Conservation (phyloP, 2,888 invertebrate genomes). For the Nymphalis urticae region DNA sequence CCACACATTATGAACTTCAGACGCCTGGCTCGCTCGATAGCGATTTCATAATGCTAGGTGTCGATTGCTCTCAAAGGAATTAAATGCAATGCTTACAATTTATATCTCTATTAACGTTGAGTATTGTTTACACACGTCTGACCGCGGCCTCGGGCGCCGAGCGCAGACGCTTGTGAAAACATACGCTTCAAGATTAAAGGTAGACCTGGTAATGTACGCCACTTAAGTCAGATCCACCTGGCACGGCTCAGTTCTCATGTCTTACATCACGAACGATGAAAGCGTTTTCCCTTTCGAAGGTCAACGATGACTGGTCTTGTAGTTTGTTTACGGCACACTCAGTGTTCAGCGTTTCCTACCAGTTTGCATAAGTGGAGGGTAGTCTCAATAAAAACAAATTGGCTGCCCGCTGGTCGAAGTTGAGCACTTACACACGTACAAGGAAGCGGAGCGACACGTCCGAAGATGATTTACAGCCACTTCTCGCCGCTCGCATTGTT, state of each 20-base stretch:
- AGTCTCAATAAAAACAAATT: constrained; percentile 82
- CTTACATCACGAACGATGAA: constrained; percentile 29
- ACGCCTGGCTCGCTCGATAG: constrained; percentile 62
- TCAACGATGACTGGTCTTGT: constrained; percentile 58
- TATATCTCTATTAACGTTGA: constrained; percentile 79
- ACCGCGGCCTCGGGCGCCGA: constrained; percentile 66
- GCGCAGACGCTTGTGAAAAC: constrained; percentile 74
- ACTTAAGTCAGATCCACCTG: constrained; percentile 49
- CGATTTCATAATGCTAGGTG: constrained; percentile 61
- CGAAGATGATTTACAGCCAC: constrained; percentile 70
- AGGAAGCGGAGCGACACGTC: constrained; percentile 74
- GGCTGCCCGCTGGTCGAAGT: constrained; percentile 73
- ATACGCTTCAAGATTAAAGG: constrained; percentile 76
- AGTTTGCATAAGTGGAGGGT: constrained; percentile 80
- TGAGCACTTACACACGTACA: constrained; percentile 76
- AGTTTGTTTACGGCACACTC: constrained; percentile 77
- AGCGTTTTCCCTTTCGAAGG: constrained; percentile 45
- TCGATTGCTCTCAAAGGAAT: constrained; percentile 73
- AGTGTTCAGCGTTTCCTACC: constrained; percentile 66
- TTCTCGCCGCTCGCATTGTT: constrained; percentile 45
- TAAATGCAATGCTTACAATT: constrained; percentile 74
- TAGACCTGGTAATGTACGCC: constrained; percentile 60
- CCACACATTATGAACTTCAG: constrained; percentile 45
- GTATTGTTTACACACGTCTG: constrained; percentile 75
- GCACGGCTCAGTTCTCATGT: constrained; percentile 29